These are phyloP conservation scores for Lytechinus pictus DNA, from an alignment of 35 echinoderm and acorn worm genomes.

Conservation along the genomic window DNA sequence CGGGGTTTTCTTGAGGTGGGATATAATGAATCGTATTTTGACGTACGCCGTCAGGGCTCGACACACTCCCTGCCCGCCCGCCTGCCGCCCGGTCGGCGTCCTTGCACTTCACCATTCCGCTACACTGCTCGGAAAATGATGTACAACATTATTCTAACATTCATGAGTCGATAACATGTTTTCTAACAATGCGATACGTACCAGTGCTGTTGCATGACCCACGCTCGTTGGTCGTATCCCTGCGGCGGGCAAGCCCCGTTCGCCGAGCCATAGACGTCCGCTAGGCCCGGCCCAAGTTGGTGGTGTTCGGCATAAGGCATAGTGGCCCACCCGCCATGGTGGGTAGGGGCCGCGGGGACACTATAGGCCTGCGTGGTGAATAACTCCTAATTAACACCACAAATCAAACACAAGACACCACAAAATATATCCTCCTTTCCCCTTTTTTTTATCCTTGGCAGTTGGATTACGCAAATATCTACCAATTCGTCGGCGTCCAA, in stretches of 20 bases:
- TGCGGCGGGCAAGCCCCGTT: conserved; percentile 38
- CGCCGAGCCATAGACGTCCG: conserved; percentile 41
- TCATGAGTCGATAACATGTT: not conserved
- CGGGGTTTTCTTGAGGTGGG: not conserved
- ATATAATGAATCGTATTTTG: not conserved
- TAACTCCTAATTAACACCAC: not conserved
- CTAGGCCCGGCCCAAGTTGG: not conserved
- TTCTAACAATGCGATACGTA: not conserved
- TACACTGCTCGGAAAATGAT: not conserved
- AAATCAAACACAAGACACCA: conserved; percentile 6
- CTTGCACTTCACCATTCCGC: not conserved
- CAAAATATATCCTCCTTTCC: not conserved
- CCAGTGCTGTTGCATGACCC: conserved; percentile 55
- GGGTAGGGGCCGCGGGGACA: conserved; percentile 26
- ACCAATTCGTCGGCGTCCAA: not conserved
- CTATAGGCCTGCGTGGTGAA: conserved; percentile 49
- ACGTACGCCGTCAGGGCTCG: not conserved
- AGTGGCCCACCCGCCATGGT: conserved; percentile 22
- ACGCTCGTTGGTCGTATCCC: conserved; percentile 39
- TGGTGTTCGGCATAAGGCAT: conserved; percentile 41
- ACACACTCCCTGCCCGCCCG: not conserved
- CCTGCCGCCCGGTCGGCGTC: not conserved
- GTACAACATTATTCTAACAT: not conserved
- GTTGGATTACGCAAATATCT: not conserved
- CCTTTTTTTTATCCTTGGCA: not conserved